Base-by-base conservation (phyloP, 2,113 vertebrate genomes). In the Arizona elegans region DNA sequence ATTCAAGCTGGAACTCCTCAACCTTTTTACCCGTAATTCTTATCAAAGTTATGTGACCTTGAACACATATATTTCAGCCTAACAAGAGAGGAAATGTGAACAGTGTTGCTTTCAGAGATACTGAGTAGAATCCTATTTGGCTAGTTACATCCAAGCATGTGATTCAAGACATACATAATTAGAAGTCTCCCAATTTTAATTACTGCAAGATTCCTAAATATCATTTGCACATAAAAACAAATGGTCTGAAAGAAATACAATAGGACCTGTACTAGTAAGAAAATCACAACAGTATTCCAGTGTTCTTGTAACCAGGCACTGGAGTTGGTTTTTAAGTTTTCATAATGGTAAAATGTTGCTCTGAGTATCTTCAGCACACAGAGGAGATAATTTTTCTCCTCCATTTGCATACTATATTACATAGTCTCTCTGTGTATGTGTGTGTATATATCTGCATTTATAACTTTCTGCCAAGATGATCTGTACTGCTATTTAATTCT, bases 21-120 rank as follows among this genome's bases (percentile, higher is more conserved):
- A 88, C 23, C 21, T 70, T 6, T 7, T 90, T 87, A 3, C 23
- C 56, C 81, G 90, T 55, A 59, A 75, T 10, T 91, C 86, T 59
- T n/a, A 93, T 0, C 0, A 94, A 93, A 33, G 86, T 91, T 93
- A 90, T 86, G 54, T 58, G 70, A 86, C 70, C 92, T n/a, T 92
- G 92, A 92, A 12, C 11, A 17, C 43, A 93, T 90, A 92, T 92
- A 26, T 2, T 92, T 58, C 92, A 6, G 33, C 55, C 86, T 65
- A 93, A 87, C 5, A 90, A 1, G 15, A 47, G 10, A 52, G 58
- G 7, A 91, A 15, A 93, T 92, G 5, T 90, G 33, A 24, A 19
- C 90, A 1, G 15, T 53, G 26, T 59, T 86, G 55, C 70, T 92
- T 92, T 23, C 90, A 89, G n/a, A n/a, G 21, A 59, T 81, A 54